Evolutionary conservation across 1,140 invertebrate genomes (phyloP), one percentile per base, ranked within the genome.

Genomic region (Calephelis nemesis): DNA sequence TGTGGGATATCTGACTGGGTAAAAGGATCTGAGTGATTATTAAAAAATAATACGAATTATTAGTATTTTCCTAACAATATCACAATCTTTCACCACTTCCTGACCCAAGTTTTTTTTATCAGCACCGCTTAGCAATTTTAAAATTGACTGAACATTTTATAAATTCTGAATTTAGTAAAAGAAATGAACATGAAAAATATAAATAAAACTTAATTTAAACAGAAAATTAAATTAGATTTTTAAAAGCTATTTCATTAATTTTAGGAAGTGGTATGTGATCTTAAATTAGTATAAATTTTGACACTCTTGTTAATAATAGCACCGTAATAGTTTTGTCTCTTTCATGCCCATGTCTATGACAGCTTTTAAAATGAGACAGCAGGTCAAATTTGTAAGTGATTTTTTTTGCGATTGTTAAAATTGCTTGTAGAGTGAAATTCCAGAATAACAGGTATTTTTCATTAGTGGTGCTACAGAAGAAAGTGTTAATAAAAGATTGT

Each of bases 391-490:
- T 45, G 42, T 9, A 9, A 45, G 8, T 0, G 7, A 45, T 7
- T 45, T 45, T 1, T 45, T 45, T 7, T 45, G 8, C 6, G 42
- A 45, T 1, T 45, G 42, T 58, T 58, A 58, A 39, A 11, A 10
- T 15, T 54, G 50, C 52, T 58, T 54, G 50, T 54, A 30, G 15
- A 19, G 5, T 54, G 13, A 54, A 54, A 54, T 54, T 19, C 10
- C 7, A 54, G 4, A 30, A 19, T 19, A 54, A 19, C 15, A 54
- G 10, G n/a, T 0, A 19, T 10, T 10, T 54, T 30, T 54, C 8
- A 45, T 45, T 70, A 67, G 70, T 67, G 76, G 76, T 78, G 76
- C 76, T 78, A 74, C 75, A 69, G 70, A 47, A 65, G 63, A 65
- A 71, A 49, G 66, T 69, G 63, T 71, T 65, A 70, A 67, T 70